Percentiles rank a stretch among this genome's conserved stretches.
These are phyloP conservation scores for Loripinus fragilis DNA, from an alignment of 2,888 invertebrate species.

Conservation along the genomic window DNA sequence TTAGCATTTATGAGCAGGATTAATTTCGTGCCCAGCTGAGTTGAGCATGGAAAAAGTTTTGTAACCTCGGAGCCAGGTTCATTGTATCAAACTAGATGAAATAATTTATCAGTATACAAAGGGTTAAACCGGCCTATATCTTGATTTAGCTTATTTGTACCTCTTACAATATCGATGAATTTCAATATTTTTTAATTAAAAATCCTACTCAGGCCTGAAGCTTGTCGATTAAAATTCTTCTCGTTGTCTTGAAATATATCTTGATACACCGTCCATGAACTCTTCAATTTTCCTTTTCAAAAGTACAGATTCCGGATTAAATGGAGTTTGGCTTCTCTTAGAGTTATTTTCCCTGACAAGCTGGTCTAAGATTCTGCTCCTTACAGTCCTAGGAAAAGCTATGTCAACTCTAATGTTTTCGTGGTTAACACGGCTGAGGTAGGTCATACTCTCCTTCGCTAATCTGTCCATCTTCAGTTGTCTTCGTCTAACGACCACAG, in stretches of 20 bases:
- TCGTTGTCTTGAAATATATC: constrained; percentile 46
- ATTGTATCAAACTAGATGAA: no score
- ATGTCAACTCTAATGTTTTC: constrained; percentile 57
- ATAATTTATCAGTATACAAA: no score
- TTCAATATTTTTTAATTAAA: no score
- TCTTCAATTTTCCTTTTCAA: constrained; percentile 51
- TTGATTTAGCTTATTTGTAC: no score
- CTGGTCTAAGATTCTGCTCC: constrained; percentile 56
- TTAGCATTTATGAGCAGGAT: no score
- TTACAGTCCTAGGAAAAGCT: constrained; percentile 58
- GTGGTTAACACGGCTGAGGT: constrained; percentile 55
- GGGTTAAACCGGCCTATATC: no score
- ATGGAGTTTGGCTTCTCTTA: constrained; percentile 21
- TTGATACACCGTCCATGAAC: constrained; percentile 60
- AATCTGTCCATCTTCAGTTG: constrained; percentile 62
- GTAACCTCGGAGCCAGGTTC: no score
- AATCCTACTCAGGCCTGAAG: no score
- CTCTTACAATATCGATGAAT: no score
- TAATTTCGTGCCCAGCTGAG: no score
- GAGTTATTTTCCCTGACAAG: constrained; percentile 57
- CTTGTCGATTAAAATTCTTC: no score
- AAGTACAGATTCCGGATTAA: constrained; percentile 27
- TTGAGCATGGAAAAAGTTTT: no score
- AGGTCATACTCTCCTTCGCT: constrained; percentile 54
- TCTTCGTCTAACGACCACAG: constrained; percentile 55